Evolutionary conservation across 2,113 vertebrate genomes (phyloP), one percentile per base, ranked within the genome.

Genomic region (Xiphorhynchus elegans): DNA sequence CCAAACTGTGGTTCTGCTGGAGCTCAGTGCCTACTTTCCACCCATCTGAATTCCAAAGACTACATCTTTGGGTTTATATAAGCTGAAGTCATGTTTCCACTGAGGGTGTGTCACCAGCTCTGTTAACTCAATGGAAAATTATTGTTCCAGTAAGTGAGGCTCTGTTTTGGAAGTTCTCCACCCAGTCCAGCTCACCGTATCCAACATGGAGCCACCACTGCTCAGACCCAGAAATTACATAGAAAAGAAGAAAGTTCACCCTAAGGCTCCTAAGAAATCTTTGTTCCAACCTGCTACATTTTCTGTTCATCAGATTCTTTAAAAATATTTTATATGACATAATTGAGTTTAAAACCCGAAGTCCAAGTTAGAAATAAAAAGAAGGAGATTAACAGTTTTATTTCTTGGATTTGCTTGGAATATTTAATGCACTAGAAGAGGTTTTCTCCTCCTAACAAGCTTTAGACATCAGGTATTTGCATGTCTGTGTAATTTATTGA

Each of bases 81-180:
- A 90, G 69, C 90, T 92, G 92, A 88, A 92, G 90, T 86, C 42
- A 13, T 90, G 55, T 92, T 96, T 93, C 64, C 55, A 77, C 68
- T 93, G 50, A 21, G 94, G 90, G 93, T 84, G 94, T 97, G 95
- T 39, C 84, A 37, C 49, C 72, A 80, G 86, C 66, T 93, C 56
- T 0, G 33, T 59, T 55, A 90, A 80, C 46, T 93, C 63, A 74
- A 97, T 17, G 64, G 90, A 96, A 96, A 96, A 95, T 94, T 86
- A 96, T 90, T 92, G 86, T 94, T 95, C 92, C 94, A 93, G 86
- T 52, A 90, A 97, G 63, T 90, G 83, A 92, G 94, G 16, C 63
- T 31, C 77, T 50, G 37, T 26, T 93, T 84, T 86, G 72, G 68
- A 93, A 93, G 60, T 55, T 90, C 60, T 94, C 95, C 92, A 90